These are phyloP conservation scores for Dreissena rostriformis DNA, from an alignment of 1,140 invertebrate genomes.

Conservation along the genomic window DNA sequence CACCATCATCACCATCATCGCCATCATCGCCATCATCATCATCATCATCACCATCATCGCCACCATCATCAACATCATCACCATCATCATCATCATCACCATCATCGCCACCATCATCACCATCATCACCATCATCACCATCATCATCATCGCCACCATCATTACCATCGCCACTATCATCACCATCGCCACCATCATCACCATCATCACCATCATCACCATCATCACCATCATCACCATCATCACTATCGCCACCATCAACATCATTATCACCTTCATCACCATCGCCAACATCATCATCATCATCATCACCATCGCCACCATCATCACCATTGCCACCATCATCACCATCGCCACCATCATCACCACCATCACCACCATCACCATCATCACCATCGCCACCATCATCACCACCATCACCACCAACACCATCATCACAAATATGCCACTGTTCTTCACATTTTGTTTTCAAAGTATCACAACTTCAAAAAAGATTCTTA, in stretches of 20 bases:
- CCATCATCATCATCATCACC: no score
- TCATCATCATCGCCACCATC: no score
- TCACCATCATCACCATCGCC: constrained; percentile 30
- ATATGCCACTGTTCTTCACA: not conserved
- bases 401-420: constrained; percentile 1
- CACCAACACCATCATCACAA: constrained; percentile 13
- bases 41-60: no score
- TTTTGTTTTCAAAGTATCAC: not conserved
- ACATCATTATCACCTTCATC: no score
- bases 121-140: no score
- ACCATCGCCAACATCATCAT: constrained; percentile 1
- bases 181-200: no score
- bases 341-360: constrained; percentile 43
- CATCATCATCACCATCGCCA: not conserved
- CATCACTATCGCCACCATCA: not conserved
- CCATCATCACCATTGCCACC: not conserved
- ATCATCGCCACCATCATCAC: no score
- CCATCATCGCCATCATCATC: no score
- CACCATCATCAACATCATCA: no score
- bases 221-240: not conserved
- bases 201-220: not conserved
- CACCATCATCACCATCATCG: no score
- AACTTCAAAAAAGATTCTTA: not conserved
- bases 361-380: constrained; percentile 35
- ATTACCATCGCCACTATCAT: no score